Evolutionary conservation across 1,140 invertebrate genomes (phyloP), one percentile per base, ranked within the genome.

Genomic region (Pogonus chalceus): DNA sequence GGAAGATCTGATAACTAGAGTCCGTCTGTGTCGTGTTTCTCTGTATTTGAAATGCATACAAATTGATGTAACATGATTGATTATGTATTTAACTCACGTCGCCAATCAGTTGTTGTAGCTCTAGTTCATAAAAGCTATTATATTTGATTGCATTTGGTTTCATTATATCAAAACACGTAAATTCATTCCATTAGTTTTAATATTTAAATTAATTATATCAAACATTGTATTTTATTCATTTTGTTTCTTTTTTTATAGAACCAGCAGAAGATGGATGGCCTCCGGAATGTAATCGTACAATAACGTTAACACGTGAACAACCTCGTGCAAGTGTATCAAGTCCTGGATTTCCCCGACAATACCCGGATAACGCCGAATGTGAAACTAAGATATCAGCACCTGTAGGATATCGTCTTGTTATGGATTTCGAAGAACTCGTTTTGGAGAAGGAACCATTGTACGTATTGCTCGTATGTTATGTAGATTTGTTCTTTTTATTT

Each of bases 301-400:
- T 86, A 2, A 62, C 69, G 2, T 65, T 85, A 54, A 77, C 73
- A 0, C 72, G 73, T 58, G 75, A 78, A 48, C 74, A 78, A 54
- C 76, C 79, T 0, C 72, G 78, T 31, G 74, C 78, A 0, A 68
- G 73, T 0, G 68, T 86, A 1, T 77, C 79, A 2, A 84, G 81
- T 67, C 85, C 85, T 1, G 77, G 76, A 20, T 87, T 84, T 68
- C 85, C 85, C 0, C 72, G 76, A 1, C 72, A 75, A 1, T 87
- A 88, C 70, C 82, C 84, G 0, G 82, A 85, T 58, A 83, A 84
- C 64, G 76, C 76, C 1, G 73, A 79, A 49, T 87, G 84, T 65
- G 69, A 79, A 53, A 81, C 75, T 0, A 71, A 74, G 35, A 70
- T 87, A 10, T 71, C 69, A 2, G 78, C 79, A 2, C 78, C 81